A percentile compares a stretch with the other conserved stretches of the same genome.
Conservation (phyloP, 1,140 invertebrate genomes). For the Lordiphosa clarofinis region DNA sequence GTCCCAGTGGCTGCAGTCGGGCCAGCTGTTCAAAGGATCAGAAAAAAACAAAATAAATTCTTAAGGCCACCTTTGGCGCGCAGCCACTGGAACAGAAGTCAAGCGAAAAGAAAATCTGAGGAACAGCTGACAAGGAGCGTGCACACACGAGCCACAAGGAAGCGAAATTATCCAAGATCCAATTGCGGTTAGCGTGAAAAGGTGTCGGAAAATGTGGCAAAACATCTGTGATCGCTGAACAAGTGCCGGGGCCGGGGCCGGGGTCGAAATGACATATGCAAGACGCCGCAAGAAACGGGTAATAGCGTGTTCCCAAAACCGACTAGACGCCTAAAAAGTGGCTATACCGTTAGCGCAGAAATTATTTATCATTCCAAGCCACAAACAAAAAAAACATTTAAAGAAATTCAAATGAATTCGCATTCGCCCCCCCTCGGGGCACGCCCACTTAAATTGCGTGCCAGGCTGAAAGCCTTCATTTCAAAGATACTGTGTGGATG, state of each 20-base stretch:
- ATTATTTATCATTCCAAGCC: conserved; percentile 20
- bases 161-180: conserved; percentile 24
- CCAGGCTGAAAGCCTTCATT: conserved; percentile 75
- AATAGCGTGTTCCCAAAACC: conserved; percentile 12
- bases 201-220: not conserved
- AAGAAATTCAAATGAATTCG: conserved; percentile 76
- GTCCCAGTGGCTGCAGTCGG: conserved; percentile 18
- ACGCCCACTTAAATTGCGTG: conserved; percentile 80
- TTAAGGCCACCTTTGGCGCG: conserved; percentile 48
- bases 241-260: conserved; percentile 30
- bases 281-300: conserved; percentile 25
- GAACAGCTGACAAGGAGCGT: conserved; percentile 63
- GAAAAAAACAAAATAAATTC: conserved; percentile 21
- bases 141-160: conserved; percentile 36
- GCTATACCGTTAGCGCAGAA: conserved; percentile 46
- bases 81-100: conserved; percentile 26
- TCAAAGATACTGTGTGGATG: conserved; percentile 22
- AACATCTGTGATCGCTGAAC: conserved; percentile 1
- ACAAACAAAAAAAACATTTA: conserved; percentile 50
- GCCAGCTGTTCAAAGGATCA: conserved; percentile 39
- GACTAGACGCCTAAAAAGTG: conserved; percentile 41
- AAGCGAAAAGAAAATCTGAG: conserved; percentile 46
- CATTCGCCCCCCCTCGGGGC: conserved; percentile 45
- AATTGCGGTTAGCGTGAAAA: conserved; percentile 34
- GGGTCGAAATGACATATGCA: conserved; percentile 31